Conservation (phyloP, 2,888 invertebrate genomes). For the Toxonevra muliebris region DNA sequence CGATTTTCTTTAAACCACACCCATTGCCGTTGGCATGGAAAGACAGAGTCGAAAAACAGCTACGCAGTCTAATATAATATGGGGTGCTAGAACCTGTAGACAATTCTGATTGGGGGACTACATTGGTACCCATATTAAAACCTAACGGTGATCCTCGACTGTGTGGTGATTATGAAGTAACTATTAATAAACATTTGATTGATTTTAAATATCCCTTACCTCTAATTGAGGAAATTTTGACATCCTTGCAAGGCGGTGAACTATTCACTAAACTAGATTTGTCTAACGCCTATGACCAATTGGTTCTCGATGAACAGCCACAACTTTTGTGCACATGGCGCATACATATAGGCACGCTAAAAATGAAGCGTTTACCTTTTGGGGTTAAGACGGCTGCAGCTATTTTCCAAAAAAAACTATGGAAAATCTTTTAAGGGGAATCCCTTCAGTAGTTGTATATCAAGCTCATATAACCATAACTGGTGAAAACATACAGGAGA, state of each 20-base stretch:
- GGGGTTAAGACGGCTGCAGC: not conserved
- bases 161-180: conserved; percentile 30
- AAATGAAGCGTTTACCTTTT: conserved; percentile 8
- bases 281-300: conserved; percentile 32
- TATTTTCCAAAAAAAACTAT: too few relatives aligned
- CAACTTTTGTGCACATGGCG: not conserved
- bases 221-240: conserved; percentile 28
- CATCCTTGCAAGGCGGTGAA: conserved; percentile 29
- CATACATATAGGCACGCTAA: not conserved
- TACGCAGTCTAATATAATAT: conserved; percentile 16
- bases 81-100: conserved; percentile 20
- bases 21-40: conserved; percentile 31
- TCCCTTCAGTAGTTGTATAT: conserved; percentile 14
- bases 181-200: conserved; percentile 25
- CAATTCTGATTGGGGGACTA: conserved; percentile 28
- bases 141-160: conserved; percentile 27
- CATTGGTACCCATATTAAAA: conserved; percentile 30
- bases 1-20: conserved; percentile 26
- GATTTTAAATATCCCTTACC: conserved; percentile 28
- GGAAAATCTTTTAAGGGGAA: too few relatives aligned
- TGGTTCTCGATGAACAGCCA: not conserved
- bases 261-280: conserved; percentile 31
- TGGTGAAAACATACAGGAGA: conserved; percentile 6
- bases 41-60: conserved; percentile 18
- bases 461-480: conserved; percentile 12